Base-by-base conservation (phyloP, 1,140 invertebrate genomes). In the Trachymyrmex cornetzi region DNA sequence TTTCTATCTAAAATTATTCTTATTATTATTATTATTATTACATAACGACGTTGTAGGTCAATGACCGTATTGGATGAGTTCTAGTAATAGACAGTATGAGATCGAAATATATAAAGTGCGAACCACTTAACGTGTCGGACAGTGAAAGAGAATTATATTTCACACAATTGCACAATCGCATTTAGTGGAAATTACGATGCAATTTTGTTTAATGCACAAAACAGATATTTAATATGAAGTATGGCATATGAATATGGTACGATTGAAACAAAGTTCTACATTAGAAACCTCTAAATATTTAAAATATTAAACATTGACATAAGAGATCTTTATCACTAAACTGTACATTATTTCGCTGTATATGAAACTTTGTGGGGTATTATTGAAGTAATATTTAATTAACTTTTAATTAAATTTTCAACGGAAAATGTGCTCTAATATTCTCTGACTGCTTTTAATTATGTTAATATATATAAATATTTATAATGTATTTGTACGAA, bases 1-100 rank as follows among this genome's bases (percentile, higher is more conserved):
- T 57, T 38, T 16, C 48, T 57, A 69, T 67, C 84, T 88, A 88
- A 87, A 91, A 88, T 87, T 90, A 85, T 79, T 87, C 84, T 34
- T 30, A 0, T 30, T 30, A 0, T 30, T 30, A 0, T 34, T 34
- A 34, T 34, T 34, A 34, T 34, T 34, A 34, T 34, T 34, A 34
- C 30, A 34, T 34, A 34, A 34, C n/a, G 66, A 88, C 72, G 79
- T 55, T 11, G n/a, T 44, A 19, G 74, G 57, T 88, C 87, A 57
- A 34, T 24, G 63, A 38, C 79, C 87, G 38, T 66, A 16, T 50
- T 50, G 63, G 12, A 69, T 81, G 79, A 38, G 86, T 90, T 86
- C 75, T 55, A 75, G 75, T 57, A 75, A 88, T 86, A 90, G 69
- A 90, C 88, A 90, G 69, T 85, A 55, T 11, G 19, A 77, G 34